Evolutionary conservation across 2,797 vertebrate species (phyloP).

Genomic region (Fistularia tabacaria): DNA sequence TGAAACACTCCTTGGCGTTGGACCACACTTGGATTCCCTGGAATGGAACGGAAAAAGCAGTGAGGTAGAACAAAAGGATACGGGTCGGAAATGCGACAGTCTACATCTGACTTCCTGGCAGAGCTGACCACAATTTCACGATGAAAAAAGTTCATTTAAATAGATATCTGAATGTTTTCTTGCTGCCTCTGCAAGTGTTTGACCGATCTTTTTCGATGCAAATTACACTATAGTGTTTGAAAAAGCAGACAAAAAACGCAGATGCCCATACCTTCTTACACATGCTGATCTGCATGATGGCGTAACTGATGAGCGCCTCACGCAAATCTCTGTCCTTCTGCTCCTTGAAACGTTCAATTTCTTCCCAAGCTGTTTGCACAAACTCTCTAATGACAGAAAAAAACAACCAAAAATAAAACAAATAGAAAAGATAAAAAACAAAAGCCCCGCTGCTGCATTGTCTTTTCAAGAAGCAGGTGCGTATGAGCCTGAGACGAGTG

Average conservation of each 20-base stretch:
- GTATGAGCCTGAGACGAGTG: too few relatives aligned
- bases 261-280: slow-evolving; percentile 89
- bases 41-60: slow-evolving; percentile 7
- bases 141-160: background rate
- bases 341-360: slow-evolving; percentile 92
- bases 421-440: background rate
- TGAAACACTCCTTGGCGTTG: slow-evolving; percentile 97
- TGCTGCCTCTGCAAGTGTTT: too few relatives aligned
- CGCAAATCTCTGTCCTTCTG: slow-evolving; percentile 93
- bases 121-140: too few relatives aligned
- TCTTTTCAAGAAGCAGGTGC: too few relatives aligned
- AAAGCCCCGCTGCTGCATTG: too few relatives aligned
- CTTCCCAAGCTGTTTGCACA: slow-evolving; percentile 89
- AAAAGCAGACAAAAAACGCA: background rate
- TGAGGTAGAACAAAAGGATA: slow-evolving; percentile 7
- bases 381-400: slow-evolving; percentile 79
- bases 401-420: background rate
- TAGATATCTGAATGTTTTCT: too few relatives aligned
- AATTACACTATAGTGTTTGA: background rate
- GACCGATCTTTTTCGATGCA: background rate
- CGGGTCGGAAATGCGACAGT: background rate
- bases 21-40: slow-evolving; percentile 98
- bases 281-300: slow-evolving; percentile 98
- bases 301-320: slow-evolving; percentile 94
- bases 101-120: background rate